These are phyloP conservation scores for Telmatherina bonti DNA, from an alignment of 2,797 vertebrate species.

Conservation along the genomic window DNA sequence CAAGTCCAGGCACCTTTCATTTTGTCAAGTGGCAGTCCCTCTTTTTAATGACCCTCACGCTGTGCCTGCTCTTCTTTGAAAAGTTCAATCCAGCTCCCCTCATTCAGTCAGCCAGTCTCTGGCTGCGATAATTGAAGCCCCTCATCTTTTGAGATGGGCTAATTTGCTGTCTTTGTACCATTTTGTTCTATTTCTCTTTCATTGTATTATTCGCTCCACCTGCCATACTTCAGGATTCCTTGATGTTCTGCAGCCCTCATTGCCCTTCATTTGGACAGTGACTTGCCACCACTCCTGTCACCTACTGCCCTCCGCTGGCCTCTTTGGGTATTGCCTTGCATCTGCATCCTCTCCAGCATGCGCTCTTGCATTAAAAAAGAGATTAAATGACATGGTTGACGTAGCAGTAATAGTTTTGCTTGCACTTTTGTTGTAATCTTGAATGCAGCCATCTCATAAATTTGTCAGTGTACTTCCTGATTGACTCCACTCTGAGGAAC, in stretches of 20 bases:
- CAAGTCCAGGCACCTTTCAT: constrained; percentile 50
- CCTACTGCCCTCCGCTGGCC: constrained; percentile 72
- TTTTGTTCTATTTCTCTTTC: constrained; percentile 64
- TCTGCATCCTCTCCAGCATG: constrained; percentile 1
- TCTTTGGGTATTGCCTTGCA: neutral
- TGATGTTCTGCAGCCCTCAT: constrained; percentile 28
- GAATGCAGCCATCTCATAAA: constrained; percentile 23
- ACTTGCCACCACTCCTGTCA: constrained; percentile 47
- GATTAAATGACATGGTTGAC: constrained; percentile 57
- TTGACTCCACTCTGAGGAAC: constrained; percentile 3
- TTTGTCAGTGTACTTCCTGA: constrained; percentile 23
- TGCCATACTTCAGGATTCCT: constrained; percentile 53
- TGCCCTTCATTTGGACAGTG: constrained; percentile 46
- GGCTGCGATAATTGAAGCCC: constrained; percentile 75
- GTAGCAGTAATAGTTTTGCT: constrained; percentile 50
- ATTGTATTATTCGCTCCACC: constrained; percentile 64
- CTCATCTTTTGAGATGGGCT: constrained; percentile 68
- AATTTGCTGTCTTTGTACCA: constrained; percentile 70
- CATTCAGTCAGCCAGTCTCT: constrained; percentile 41
- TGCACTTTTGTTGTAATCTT: constrained; percentile 49
- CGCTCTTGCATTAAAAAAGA: constrained; percentile 19
- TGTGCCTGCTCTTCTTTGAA: constrained; percentile 54
- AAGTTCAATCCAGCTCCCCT: constrained; percentile 60
- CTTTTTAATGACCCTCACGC: constrained; percentile 65
- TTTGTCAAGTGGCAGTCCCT: constrained; percentile 46